Evolutionary conservation across 1,140 invertebrate genomes (phyloP), one percentile per base, ranked within the genome.

Genomic region (Cydia fagiglandana): DNA sequence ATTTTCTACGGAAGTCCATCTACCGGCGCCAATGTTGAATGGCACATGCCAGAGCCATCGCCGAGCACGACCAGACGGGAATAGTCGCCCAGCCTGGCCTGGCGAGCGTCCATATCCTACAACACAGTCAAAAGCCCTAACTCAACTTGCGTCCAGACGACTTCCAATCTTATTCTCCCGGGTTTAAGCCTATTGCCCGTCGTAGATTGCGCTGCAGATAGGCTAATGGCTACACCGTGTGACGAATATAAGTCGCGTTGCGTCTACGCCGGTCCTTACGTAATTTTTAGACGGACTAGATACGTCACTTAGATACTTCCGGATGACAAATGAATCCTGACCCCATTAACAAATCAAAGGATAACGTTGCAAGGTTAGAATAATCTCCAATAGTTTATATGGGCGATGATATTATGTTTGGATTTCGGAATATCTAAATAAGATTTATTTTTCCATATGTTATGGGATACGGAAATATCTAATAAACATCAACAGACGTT

Each of bases 21-120:
- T 81, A 81, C 81, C 64, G 84, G 81, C 84, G 84, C 81, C 77
- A 80, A 79, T 81, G 80, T 81, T 84, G 80, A 85, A 79, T 84
- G 87, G 86, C 81, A 87, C 75, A 83, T 82, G 81, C 84, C 83
- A 85, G 83, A 83, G 84, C 82, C 78, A 86, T 84, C 80, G 83
- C 86, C 85, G 84, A 85, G 83, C 81, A 79, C 84, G 81, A 84
- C 83, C 84, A 88, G 90, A 89, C 90, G 89, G 89, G 90, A 92
- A 92, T 92, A 92, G 90, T 92, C 88, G 79, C 88, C 80, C 74
- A 77, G 78, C 90, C 90, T 87, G 90, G 90, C 90, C 90, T 92
- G 90, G 90, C 90, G 78, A 75, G 79, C 84, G 87, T 89, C 90
- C 90, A 92, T 90, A 80, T 79, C 74, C 78, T 77, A 78, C 64